These are phyloP conservation scores for Silurus glanis DNA, from an alignment of 2,113 vertebrate genomes.

Conservation along the genomic window DNA sequence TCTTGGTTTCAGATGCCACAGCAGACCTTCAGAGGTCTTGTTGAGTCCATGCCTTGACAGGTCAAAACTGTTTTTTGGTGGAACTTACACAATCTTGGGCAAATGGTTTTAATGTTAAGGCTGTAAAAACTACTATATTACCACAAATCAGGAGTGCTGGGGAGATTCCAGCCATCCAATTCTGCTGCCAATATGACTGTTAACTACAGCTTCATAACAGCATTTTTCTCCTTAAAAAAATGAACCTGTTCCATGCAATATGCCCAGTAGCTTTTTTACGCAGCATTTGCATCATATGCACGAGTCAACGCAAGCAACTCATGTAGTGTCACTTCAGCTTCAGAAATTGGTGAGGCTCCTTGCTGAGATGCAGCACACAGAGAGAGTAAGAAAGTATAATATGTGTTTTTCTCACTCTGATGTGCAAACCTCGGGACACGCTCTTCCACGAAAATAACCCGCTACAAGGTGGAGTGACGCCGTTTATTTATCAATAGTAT, in stretches of 20 bases:
- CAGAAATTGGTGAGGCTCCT: background rate
- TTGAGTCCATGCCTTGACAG: no score
- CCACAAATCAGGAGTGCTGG: background rate
- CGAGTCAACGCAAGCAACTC: background rate
- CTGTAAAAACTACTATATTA: no score
- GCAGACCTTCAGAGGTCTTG: no score
- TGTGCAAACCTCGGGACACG: background rate
- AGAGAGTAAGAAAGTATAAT: background rate
- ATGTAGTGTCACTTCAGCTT: background rate
- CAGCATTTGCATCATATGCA: background rate
- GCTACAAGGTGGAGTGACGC: background rate
- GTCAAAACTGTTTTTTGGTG: no score
- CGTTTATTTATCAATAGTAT: background rate
- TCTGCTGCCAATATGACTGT: background rate
- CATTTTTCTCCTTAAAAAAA: background rate
- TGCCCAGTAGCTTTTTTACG: background rate
- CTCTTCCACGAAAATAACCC: background rate
- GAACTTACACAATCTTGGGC: no score
- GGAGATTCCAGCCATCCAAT: slow-evolving; percentile 1
- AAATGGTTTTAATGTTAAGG: no score
- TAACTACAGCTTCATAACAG: background rate
- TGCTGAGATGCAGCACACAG: background rate
- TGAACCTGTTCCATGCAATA: background rate
- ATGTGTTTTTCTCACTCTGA: background rate
- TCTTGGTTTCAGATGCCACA: no score